phyloP scores from a whole-genome alignment of 2,113 vertebrate species.

The Brachionichthys hirsutus region DNA sequence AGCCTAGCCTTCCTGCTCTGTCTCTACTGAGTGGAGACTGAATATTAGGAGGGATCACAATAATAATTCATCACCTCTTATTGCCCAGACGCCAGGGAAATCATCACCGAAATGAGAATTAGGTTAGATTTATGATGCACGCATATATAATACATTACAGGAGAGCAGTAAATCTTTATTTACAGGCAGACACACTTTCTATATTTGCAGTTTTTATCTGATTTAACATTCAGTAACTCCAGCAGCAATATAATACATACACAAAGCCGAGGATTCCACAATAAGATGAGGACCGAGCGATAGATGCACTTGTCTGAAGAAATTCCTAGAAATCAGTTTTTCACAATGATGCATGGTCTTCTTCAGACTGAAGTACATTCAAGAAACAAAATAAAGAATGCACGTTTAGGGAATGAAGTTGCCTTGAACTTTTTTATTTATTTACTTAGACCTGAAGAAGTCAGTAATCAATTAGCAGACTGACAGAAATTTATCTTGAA shows the following conservation, averaged over 20 bases:
- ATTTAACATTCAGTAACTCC: not conserved
- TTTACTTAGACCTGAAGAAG: no score
- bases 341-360: no score
- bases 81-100: slow-evolving; percentile 12
- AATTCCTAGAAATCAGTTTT: no score
- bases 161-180: not conserved
- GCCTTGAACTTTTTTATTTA: no score
- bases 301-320: not conserved
- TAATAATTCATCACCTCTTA: not conserved
- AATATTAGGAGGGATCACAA: not conserved
- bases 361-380: no score
- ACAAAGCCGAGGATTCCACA: no score
- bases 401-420: no score
- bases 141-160: not conserved
- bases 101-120: not conserved
- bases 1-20: slow-evolving; percentile 18
- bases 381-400: no score
- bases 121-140: not conserved
- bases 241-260: not conserved
- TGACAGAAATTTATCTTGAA: no score
- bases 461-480: no score
- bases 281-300: not conserved
- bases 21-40: slow-evolving; percentile 17
- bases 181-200: not conserved
- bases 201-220: not conserved